Conservation (phyloP, 2,113 vertebrate genomes). For the Bucco capensis region DNA sequence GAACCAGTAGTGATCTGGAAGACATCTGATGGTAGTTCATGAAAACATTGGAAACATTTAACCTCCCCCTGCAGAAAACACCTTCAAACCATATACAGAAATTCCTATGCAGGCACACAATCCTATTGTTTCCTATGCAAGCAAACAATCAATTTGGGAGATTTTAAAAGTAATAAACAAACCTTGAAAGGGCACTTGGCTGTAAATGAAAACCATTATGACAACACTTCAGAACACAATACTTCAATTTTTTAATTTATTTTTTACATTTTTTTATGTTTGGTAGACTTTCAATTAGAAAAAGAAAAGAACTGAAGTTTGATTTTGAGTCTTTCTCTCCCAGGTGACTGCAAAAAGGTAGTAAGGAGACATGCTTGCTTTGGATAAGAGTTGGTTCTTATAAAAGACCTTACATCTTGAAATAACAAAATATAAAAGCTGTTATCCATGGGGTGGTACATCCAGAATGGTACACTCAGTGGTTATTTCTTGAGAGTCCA, state of each 20-base stretch:
- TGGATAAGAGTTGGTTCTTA: neutral
- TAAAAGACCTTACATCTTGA: neutral
- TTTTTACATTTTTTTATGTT: neutral
- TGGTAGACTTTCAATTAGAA: neutral
- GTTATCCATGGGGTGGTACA: neutral
- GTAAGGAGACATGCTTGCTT: neutral
- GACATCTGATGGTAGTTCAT: slow-evolving; percentile 55
- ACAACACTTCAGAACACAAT: slow-evolving; percentile 12
- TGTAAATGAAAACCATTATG: slow-evolving; percentile 41
- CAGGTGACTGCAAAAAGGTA: neutral
- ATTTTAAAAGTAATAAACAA: slow-evolving; percentile 51
- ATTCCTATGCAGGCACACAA: slow-evolving; percentile 9
- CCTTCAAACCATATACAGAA: slow-evolving; percentile 22
- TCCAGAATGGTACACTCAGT: neutral
- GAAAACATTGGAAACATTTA: slow-evolving; percentile 44
- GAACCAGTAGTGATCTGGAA: slow-evolving; percentile 58
- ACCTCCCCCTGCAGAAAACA: slow-evolving; percentile 40
- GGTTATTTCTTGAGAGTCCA: neutral
- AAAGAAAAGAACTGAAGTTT: neutral
- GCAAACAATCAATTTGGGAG: slow-evolving; percentile 35
- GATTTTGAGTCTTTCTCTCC: neutral
- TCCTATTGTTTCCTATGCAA: too few relatives aligned
- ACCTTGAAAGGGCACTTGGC: slow-evolving; percentile 21
- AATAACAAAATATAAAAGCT: neutral
- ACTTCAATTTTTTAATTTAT: neutral